Percentiles rank a stretch among this genome's conserved stretches.
Evolutionary conservation across 2,113 vertebrate genomes (phyloP).

Genomic region (Planiliza haematocheilus): DNA sequence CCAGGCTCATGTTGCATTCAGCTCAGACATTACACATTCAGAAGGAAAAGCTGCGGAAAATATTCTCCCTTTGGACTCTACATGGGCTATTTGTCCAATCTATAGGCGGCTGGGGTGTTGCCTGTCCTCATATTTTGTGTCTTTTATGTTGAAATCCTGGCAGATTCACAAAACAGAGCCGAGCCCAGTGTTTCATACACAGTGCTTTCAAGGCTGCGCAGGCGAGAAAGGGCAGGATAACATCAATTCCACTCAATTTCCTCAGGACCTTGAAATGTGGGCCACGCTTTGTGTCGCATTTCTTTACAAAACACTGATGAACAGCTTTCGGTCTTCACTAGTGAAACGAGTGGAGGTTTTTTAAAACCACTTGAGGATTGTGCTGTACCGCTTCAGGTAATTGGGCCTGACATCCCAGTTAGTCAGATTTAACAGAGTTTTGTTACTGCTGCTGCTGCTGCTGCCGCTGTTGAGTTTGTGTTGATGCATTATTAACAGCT

Average conservation of each 20-base stretch:
- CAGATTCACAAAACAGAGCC: conserved; percentile 55
- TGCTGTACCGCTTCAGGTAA: conserved; percentile 11
- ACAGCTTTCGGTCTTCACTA: conserved; percentile 37
- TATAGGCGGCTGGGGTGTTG: conserved; percentile 42
- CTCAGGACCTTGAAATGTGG: conserved; percentile 59
- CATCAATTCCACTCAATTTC: conserved; percentile 72
- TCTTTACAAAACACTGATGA: conserved; percentile 42
- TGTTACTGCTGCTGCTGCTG: neutral
- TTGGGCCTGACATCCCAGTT: conserved; percentile 16
- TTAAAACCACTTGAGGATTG: conserved; percentile 2
- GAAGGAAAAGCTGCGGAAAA: conserved; percentile 26
- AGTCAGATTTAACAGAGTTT: conserved; percentile 11
- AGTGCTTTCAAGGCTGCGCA: conserved; percentile 59
- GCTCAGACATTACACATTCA: conserved; percentile 49
- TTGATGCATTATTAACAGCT: conserved; percentile 20
- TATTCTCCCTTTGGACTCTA: conserved; percentile 23
- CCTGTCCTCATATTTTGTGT: conserved; percentile 56
- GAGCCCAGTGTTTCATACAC: conserved; percentile 51
- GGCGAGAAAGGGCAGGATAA: conserved; percentile 41
- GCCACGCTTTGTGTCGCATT: conserved; percentile 41
- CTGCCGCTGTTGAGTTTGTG: conserved; percentile 5
- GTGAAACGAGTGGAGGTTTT: conserved; percentile 13
- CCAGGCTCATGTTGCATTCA: conserved; percentile 62
- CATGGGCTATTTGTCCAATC: conserved; percentile 48
- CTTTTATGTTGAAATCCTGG: conserved; percentile 56